phyloP scores from a whole-genome alignment of 23 tunicate genomes.

The Oikopleura albicans region DNA sequence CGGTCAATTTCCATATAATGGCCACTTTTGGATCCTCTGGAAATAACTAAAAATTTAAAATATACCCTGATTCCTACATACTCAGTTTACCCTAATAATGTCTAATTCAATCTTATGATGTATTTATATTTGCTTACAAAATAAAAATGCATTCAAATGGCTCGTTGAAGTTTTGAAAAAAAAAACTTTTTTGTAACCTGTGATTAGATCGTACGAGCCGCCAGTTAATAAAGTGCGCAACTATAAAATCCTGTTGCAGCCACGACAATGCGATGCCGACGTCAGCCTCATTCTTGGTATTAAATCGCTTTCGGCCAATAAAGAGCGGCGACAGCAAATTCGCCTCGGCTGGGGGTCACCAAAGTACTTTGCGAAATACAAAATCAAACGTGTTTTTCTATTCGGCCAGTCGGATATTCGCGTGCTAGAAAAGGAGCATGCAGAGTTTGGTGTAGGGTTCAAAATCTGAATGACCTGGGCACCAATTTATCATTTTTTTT shows the following conservation, averaged over 20 bases:
- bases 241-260: neutral
- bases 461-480: too few species aligned
- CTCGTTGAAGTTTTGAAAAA: neutral
- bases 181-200: neutral
- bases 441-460: too few species aligned
- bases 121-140: too few species aligned
- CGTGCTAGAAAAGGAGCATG: neutral
- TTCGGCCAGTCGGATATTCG: neutral
- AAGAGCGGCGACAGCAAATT: neutral
- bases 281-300: neutral
- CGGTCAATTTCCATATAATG: too few species aligned
- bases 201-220: neutral
- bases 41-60: too few species aligned
- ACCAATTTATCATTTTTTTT: too few species aligned
- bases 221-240: neutral
- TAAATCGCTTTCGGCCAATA: neutral
- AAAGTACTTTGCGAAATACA: neutral
- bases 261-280: neutral
- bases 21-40: too few species aligned
- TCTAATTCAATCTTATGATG: too few species aligned
- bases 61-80: too few species aligned
- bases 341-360: neutral
- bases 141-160: too few species aligned
- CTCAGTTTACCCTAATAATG: too few species aligned
- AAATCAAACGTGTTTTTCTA: neutral